Conservation (phyloP, 2,888 invertebrate species). For the Vesta saturnalis region DNA sequence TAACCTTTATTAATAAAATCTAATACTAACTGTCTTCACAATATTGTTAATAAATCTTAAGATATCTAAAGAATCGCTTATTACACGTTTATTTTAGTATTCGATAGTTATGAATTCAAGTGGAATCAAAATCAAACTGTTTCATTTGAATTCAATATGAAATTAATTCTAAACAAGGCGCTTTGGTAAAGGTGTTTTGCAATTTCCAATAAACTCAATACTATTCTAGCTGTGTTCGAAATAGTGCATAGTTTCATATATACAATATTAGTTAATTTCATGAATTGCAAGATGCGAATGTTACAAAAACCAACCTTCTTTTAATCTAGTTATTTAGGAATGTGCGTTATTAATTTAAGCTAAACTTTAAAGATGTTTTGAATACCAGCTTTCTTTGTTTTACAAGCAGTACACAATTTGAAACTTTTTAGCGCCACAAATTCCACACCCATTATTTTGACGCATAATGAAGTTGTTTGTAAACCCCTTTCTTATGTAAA, state of each 20-base stretch:
- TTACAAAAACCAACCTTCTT: constrained; percentile 25
- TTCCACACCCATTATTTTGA: not conserved
- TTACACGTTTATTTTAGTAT: no score
- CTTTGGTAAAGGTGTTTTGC: no score
- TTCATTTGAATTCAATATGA: no score
- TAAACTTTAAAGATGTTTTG: constrained; percentile 23
- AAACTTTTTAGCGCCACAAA: not conserved
- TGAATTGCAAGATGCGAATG: no score
- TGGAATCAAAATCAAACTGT: not conserved
- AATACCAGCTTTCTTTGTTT: constrained; percentile 12
- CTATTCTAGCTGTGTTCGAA: no score
- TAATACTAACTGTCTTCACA: no score
- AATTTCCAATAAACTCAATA: no score
- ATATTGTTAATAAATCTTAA: not conserved
- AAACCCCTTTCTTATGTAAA: constrained; percentile 5
- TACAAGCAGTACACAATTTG: not conserved
- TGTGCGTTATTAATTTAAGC: constrained; percentile 39
- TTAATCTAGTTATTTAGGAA: constrained; percentile 30
- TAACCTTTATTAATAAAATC: not conserved
- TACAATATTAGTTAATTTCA: no score
- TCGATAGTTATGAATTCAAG: no score
- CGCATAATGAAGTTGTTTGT: not conserved
- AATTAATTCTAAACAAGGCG: no score
- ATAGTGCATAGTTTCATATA: no score
- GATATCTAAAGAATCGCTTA: no score